Conservation (phyloP, 2,797 vertebrate genomes). For the Neosilurus hyrtlii region DNA sequence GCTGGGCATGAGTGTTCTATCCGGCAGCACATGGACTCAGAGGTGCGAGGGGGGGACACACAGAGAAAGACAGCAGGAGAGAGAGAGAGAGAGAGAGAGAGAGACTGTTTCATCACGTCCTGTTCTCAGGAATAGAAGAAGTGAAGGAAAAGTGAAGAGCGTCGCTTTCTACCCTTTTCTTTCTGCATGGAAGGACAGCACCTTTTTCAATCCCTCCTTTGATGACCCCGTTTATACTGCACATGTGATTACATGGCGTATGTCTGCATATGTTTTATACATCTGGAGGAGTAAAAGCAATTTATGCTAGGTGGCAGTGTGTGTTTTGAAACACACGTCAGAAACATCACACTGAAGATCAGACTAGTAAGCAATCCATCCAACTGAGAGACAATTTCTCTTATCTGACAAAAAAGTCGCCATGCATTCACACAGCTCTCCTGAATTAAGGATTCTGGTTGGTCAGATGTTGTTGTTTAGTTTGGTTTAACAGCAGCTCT, state of each 20-base stretch:
- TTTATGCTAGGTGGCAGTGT: background rate
- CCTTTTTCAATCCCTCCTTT: background rate
- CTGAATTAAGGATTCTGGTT: background rate
- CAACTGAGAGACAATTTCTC: background rate
- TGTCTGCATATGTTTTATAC: background rate
- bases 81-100: background rate
- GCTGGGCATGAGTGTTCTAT: conserved; percentile 8
- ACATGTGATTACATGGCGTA: background rate
- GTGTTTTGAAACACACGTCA: background rate
- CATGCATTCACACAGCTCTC: background rate
- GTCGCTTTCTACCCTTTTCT: background rate
- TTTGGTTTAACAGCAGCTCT: background rate
- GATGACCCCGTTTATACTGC: background rate
- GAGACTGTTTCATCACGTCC: background rate
- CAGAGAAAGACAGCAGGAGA: background rate
- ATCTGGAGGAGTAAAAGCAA: background rate
- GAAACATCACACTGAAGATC: background rate
- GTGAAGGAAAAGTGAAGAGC: too few species aligned
- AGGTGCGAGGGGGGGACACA: background rate
- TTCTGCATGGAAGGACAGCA: background rate
- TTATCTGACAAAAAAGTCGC: background rate
- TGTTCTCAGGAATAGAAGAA: background rate
- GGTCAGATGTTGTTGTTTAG: background rate
- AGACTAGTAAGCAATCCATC: background rate
- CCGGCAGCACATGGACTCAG: background rate